Evolutionary conservation across 2,797 vertebrate genomes (phyloP).

Genomic region (Spinus pinus): DNA sequence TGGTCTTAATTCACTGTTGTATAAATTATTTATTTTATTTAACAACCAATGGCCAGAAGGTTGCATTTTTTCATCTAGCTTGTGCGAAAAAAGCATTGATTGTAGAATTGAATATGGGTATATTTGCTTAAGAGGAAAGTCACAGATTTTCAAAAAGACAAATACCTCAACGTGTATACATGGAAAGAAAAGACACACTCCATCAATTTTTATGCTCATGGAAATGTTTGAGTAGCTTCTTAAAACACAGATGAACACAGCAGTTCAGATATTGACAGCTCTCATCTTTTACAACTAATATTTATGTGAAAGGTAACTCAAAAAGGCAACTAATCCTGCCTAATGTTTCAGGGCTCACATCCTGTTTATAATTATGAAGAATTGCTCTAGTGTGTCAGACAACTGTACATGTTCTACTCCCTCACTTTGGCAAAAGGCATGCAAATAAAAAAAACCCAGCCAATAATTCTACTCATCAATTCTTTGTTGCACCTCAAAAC

Average conservation of each 20-base stretch:
- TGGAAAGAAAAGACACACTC: background rate
- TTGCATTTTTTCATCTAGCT: background rate
- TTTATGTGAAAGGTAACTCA: background rate
- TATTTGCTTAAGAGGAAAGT: background rate
- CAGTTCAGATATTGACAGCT: background rate
- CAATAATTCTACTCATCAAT: background rate
- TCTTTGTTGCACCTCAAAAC: background rate
- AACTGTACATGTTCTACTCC: background rate
- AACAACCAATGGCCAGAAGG: background rate
- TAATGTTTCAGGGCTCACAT: background rate
- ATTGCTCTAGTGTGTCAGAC: background rate
- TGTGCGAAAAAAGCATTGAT: background rate
- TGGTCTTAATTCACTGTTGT: background rate
- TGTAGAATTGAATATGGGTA: background rate
- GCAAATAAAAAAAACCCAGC: background rate
- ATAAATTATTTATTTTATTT: background rate
- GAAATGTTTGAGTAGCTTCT: background rate
- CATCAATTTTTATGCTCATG: background rate
- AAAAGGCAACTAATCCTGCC: background rate
- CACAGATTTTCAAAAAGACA: background rate
- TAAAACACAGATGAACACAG: background rate
- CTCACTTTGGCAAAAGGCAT: background rate
- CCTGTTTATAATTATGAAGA: background rate
- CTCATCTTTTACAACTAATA: background rate
- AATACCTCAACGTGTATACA: background rate